Conservation (phyloP, 2,797 vertebrate genomes). For the Champsocephalus gunnari region DNA sequence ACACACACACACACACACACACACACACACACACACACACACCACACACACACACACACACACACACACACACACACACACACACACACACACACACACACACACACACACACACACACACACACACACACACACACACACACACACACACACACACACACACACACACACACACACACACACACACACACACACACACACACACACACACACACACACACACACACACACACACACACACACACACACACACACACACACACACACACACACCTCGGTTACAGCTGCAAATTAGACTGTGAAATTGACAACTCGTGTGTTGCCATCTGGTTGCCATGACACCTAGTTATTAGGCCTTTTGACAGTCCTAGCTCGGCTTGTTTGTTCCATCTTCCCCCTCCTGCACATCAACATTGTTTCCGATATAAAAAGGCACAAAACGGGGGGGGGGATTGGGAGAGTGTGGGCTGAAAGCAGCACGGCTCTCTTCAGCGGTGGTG, state of each 20-base stretch:
- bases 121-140: conserved; percentile 23
- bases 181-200: conserved; percentile 24
- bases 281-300: conserved; percentile 83
- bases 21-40: conserved; percentile 6
- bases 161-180: conserved; percentile 24
- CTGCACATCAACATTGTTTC: conserved; percentile 54
- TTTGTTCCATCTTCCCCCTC: conserved; percentile 48
- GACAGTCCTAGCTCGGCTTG: conserved; percentile 55
- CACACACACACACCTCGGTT: conserved; percentile 49
- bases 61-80: conserved; percentile 25
- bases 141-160: conserved; percentile 14
- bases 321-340: conserved; percentile 83
- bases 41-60: conserved; percentile 10
- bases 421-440: conserved; percentile 40
- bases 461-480: conserved; percentile 42
- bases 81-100: conserved; percentile 24
- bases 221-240: conserved; percentile 23
- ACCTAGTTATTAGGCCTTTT: conserved; percentile 70
- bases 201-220: conserved; percentile 25
- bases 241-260: conserved; percentile 25
- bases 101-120: too few species aligned
- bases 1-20: conserved; percentile 23
- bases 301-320: conserved; percentile 81
- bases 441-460: neutral
- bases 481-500: conserved; percentile 11